Evolutionary conservation across 2,113 vertebrate genomes (phyloP).

Genomic region (Tyto alba): DNA sequence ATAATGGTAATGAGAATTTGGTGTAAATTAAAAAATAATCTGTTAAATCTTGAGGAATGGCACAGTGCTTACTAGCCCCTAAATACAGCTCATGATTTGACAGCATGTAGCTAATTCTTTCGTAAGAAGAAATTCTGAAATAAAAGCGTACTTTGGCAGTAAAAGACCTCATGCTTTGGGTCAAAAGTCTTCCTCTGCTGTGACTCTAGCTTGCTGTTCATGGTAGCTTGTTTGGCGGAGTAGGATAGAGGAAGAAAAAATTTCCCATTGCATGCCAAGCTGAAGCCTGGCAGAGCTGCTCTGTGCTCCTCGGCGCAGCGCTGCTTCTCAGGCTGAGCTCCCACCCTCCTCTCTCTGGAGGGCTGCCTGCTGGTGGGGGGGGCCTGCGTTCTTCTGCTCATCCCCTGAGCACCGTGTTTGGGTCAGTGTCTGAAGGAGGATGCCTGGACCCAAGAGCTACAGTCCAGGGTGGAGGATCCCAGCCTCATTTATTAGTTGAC

Average conservation of each 20-base stretch:
- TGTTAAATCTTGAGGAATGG: not conserved
- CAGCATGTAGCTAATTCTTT: not conserved
- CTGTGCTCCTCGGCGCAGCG: fast-evolving
- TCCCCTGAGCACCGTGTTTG: fast-evolving
- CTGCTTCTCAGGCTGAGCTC: not conserved
- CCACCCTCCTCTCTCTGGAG: not conserved
- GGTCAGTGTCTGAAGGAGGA: not conserved
- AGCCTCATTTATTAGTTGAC: not conserved
- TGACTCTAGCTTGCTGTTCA: not conserved
- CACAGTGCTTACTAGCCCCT: not conserved
- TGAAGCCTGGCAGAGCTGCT: not conserved
- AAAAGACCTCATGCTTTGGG: not conserved
- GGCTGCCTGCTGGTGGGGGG: not conserved
- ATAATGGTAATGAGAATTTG: not conserved
- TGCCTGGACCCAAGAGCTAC: not conserved
- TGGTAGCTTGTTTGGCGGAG: not conserved
- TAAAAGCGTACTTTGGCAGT: not conserved
- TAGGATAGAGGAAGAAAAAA: not conserved
- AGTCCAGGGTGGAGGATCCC: not conserved
- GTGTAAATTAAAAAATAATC: not conserved
- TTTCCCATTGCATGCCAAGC: not conserved
- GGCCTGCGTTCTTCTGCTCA: not conserved
- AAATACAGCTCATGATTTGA: not conserved
- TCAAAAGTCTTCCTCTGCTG: not conserved
- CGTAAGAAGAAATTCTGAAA: not conserved